Conservation (phyloP, 1,140 invertebrate species). For the Pantala flavescens region DNA sequence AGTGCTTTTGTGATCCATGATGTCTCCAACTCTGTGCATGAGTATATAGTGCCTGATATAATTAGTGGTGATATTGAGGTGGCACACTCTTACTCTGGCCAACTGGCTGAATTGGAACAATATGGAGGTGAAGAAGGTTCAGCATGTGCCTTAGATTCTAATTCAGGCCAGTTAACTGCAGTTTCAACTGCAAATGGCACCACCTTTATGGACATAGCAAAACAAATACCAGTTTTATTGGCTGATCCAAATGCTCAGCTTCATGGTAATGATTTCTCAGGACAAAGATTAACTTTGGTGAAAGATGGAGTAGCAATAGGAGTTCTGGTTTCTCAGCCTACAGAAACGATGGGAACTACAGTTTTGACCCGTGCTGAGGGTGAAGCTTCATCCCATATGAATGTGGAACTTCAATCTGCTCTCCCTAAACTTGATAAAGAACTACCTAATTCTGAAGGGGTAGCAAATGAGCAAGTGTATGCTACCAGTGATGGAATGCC, state of each 20-base stretch:
- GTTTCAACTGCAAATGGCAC: not conserved
- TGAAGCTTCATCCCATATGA: not conserved
- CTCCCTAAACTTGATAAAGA: not conserved
- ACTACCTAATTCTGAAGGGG: not conserved
- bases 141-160: not conserved
- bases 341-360: not conserved
- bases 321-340: not conserved
- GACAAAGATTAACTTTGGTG: not conserved
- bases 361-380: not conserved
- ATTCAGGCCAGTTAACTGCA: not conserved
- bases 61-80: slow-evolving; percentile 20
- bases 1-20: slow-evolving; percentile 23
- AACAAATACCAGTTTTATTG: not conserved
- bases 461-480: not conserved
- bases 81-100: slow-evolving; percentile 12
- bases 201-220: not conserved
- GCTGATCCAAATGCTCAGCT: not conserved
- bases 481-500: not conserved
- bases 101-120: slow-evolving; percentile 13
- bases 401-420: not conserved
- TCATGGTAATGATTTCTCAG: not conserved
- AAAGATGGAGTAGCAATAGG: slow-evolving; percentile 2
- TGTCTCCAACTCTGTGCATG: slow-evolving; percentile 20
- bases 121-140: slow-evolving; percentile 9
- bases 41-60: slow-evolving; percentile 21